Evolutionary conservation across 2,888 invertebrate genomes (phyloP).

Genomic region (Ypsolopha scabrella): DNA sequence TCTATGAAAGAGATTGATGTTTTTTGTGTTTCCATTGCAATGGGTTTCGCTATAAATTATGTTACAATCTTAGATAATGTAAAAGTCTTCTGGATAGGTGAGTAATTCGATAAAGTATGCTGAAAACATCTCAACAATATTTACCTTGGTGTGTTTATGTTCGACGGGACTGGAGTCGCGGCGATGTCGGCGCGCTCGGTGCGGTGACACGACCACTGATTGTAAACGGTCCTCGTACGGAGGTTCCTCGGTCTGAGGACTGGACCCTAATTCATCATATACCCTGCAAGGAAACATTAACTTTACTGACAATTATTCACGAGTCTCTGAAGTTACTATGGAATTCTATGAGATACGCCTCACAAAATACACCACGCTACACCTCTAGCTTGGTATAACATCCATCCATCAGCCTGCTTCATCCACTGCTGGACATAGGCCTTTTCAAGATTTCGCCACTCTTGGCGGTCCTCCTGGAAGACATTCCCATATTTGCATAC

Average conservation of each 20-base stretch:
- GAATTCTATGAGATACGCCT: neutral
- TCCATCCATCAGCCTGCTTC: too few relatives aligned
- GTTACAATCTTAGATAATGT: too few relatives aligned
- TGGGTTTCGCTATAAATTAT: neutral
- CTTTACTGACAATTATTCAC: constrained; percentile 66
- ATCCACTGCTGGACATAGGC: too few relatives aligned
- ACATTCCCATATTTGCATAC: too few relatives aligned
- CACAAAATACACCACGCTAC: too few relatives aligned
- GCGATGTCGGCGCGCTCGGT: constrained; percentile 49
- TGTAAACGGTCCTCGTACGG: constrained; percentile 65
- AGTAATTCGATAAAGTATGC: neutral
- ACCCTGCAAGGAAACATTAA: constrained; percentile 28
- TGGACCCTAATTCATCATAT: constrained; percentile 67
- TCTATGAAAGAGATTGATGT: too few relatives aligned
- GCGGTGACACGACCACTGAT: constrained; percentile 66
- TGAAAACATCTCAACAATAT: constrained; percentile 1
- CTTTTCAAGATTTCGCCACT: too few relatives aligned
- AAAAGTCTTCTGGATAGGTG: too few relatives aligned
- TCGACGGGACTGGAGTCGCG: constrained; percentile 83
- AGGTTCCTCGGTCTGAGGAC: constrained; percentile 76
- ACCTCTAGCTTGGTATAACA: too few relatives aligned
- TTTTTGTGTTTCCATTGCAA: neutral
- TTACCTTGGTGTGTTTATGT: constrained; percentile 52
- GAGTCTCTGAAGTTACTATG: constrained; percentile 38
- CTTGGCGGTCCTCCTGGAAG: too few relatives aligned